These are phyloP conservation scores for Drosophila orena DNA, from an alignment of 1,140 invertebrate genomes.

Conservation along the genomic window DNA sequence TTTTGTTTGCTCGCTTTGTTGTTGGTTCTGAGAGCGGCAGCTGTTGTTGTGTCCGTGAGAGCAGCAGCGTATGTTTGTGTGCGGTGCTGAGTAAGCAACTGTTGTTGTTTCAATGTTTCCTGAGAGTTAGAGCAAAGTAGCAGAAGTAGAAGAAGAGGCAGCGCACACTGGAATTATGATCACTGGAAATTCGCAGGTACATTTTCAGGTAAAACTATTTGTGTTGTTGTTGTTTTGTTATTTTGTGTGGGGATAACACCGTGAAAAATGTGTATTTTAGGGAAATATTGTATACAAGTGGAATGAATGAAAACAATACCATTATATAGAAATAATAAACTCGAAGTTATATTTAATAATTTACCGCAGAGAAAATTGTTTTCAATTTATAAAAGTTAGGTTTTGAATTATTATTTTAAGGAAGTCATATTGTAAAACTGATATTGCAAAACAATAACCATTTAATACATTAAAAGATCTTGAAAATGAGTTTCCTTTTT, in stretches of 20 bases:
- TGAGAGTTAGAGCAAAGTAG: conserved; percentile 51
- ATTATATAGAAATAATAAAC: neutral
- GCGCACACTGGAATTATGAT: conserved; percentile 19
- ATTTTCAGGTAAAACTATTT: conserved; percentile 10
- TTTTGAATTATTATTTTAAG: too few species aligned
- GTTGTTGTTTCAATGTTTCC: conserved; percentile 67
- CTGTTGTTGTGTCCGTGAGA: conserved; percentile 12
- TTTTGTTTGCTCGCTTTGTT: conserved; percentile 61
- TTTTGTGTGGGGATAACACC: neutral
- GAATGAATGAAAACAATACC: neutral
- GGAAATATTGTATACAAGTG: neutral
- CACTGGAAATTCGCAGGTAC: conserved; percentile 1
- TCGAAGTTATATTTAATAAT: too few species aligned
- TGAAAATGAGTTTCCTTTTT: too few species aligned
- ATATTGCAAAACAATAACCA: too few species aligned
- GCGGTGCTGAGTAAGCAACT: conserved; percentile 32
- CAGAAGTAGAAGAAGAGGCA: neutral
- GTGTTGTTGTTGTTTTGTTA: neutral
- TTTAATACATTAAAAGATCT: too few species aligned
- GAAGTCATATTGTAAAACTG: too few species aligned
- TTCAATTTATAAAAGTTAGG: too few species aligned
- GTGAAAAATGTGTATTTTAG: neutral
- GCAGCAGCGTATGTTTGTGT: neutral
- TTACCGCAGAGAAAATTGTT: too few species aligned
- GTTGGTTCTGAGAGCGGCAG: conserved; percentile 71